phyloP scores from a whole-genome alignment of 2,113 vertebrate genomes.

The Gymnobelideus leadbeateri region DNA sequence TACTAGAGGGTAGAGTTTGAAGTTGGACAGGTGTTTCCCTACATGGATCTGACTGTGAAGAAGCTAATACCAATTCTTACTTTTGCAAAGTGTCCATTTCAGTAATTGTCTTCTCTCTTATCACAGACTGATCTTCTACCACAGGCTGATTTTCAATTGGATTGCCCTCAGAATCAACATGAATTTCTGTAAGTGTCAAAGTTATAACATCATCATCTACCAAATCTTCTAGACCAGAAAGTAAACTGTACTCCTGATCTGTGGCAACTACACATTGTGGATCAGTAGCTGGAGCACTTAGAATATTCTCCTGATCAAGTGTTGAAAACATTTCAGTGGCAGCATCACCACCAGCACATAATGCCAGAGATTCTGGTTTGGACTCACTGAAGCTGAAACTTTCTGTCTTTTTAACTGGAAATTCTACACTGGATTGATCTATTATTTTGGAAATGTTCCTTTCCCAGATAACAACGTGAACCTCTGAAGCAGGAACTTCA shows the following conservation, averaged over 20 bases:
- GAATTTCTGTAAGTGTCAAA: slow-evolving; percentile 86
- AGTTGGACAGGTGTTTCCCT: slow-evolving; percentile 34
- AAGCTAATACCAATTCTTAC: slow-evolving; percentile 15
- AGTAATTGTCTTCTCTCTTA: slow-evolving; percentile 39
- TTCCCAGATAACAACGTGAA: slow-evolving; percentile 95
- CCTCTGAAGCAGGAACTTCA: slow-evolving; percentile 87
- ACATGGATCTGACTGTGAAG: not conserved
- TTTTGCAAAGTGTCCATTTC: not conserved
- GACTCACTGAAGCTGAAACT: slow-evolving; percentile 2
- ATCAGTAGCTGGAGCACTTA: slow-evolving; percentile 51
- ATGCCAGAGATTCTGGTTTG: not conserved
- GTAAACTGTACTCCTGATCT: slow-evolving; percentile 64
- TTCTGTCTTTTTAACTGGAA: slow-evolving; percentile 43
- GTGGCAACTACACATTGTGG: slow-evolving; percentile 24
- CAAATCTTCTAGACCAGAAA: slow-evolving; percentile 83
- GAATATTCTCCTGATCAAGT: not conserved
- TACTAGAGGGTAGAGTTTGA: not conserved
- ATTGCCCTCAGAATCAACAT: slow-evolving; percentile 67
- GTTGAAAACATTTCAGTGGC: slow-evolving; percentile 12
- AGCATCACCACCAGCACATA: not conserved
- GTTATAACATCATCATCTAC: slow-evolving; percentile 83
- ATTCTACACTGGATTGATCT: slow-evolving; percentile 54
- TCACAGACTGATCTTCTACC: slow-evolving; percentile 18
- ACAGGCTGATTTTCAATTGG: not conserved
- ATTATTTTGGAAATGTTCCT: slow-evolving; percentile 63